phyloP scores from a whole-genome alignment of 1,140 invertebrate genomes.

The Hyles vespertilio region DNA sequence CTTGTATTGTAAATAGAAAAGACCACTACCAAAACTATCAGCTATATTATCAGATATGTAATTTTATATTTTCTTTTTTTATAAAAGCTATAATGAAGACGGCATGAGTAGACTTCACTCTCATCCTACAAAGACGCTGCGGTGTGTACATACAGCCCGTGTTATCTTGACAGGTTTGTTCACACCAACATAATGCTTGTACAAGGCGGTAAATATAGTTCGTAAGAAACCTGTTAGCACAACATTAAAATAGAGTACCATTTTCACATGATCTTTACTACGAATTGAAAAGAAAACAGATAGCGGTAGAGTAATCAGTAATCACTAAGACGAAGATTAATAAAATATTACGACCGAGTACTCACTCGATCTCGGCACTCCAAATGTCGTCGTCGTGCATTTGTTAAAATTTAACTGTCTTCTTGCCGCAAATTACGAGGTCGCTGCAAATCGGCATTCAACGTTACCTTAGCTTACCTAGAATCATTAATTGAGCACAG shows the following conservation, averaged over 20 bases:
- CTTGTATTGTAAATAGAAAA: too few species aligned
- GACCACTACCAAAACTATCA: too few species aligned
- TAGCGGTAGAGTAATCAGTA: background rate
- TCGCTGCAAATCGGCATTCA: background rate
- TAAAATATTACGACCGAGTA: constrained; percentile 24
- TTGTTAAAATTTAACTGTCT: constrained; percentile 4
- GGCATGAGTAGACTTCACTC: constrained; percentile 22
- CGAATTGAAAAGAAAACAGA: constrained; percentile 9
- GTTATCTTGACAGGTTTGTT: constrained; percentile 69
- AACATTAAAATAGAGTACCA: constrained; percentile 39
- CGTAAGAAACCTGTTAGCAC: constrained; percentile 51
- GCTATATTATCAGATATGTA: too few species aligned
- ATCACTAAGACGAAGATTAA: background rate
- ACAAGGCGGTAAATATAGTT: constrained; percentile 47
- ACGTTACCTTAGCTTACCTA: background rate
- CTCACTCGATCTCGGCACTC: constrained; percentile 50
- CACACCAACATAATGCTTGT: constrained; percentile 28
- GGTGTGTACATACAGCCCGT: constrained; percentile 41
- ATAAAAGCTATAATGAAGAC: constrained; percentile 28
- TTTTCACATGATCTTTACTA: constrained; percentile 6
- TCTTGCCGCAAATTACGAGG: constrained; percentile 2
- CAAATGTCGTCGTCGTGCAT: constrained; percentile 39
- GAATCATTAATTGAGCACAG: background rate
- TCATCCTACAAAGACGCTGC: constrained; percentile 28
- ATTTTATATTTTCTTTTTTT: too few species aligned